Evolutionary conservation across 2,888 invertebrate genomes (phyloP).

Genomic region (Petrolisthes manimaculis): DNA sequence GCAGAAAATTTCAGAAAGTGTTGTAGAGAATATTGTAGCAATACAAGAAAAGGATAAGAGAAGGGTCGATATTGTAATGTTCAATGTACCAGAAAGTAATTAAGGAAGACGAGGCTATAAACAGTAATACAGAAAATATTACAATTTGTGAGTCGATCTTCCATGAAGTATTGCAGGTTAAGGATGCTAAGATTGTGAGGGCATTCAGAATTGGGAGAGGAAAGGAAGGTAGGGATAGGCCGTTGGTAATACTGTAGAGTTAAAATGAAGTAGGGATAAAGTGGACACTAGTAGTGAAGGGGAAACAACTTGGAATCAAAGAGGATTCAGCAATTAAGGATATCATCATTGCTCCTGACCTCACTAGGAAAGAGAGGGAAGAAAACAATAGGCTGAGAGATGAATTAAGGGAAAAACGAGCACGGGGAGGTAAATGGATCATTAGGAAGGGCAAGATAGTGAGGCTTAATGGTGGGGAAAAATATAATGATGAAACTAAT

Average conservation of each 20-base stretch:
- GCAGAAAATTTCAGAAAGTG: too few species aligned
- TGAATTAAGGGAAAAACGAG: background rate
- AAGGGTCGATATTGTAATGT: background rate
- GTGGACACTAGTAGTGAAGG: background rate
- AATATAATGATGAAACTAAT: background rate
- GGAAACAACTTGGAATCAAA: background rate
- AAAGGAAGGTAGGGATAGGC: background rate
- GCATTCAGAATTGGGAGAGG: constrained; percentile 1
- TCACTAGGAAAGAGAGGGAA: constrained; percentile 1
- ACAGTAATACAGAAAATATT: background rate
- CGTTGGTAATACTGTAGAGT: background rate
- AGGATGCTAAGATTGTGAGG: background rate
- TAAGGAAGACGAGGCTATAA: background rate
- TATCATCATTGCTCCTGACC: background rate
- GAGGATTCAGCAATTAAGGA: background rate
- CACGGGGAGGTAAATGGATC: background rate
- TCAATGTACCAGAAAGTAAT: background rate
- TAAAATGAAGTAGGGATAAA: background rate
- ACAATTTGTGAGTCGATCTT: background rate
- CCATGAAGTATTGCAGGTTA: background rate
- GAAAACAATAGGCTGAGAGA: background rate
- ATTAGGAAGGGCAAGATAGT: background rate
- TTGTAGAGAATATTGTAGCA: background rate
- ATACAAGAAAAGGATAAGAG: background rate
- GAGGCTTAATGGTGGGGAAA: background rate